phyloP scores from a whole-genome alignment of 92 coral and sea anemone genomes.

The Paragorgia papillata region DNA sequence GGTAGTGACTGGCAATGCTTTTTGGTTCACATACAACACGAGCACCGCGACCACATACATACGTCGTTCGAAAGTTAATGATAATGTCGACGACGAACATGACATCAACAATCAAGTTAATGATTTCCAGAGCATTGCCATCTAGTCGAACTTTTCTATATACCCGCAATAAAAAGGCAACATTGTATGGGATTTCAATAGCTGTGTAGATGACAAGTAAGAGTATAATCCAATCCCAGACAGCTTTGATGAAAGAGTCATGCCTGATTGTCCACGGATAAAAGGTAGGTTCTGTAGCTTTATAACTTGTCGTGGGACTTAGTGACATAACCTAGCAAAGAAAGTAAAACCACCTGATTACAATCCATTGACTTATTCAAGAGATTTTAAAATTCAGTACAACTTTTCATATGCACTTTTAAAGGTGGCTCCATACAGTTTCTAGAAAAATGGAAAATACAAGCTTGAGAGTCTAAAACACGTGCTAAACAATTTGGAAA shows the following conservation, averaged over 20 bases:
- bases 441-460: no score
- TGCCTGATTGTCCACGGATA: conserved; percentile 86
- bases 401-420: no score
- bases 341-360: neutral
- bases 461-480: no score
- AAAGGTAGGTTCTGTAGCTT: conserved; percentile 67
- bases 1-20: conserved; percentile 83
- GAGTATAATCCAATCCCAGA: conserved; percentile 96
- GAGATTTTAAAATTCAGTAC: no score
- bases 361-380: no score
- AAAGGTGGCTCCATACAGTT: no score
- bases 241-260: conserved; percentile 94
- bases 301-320: conserved; percentile 71
- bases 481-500: no score
- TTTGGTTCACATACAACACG: conserved; percentile 74
- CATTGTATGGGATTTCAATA: conserved; percentile 93
- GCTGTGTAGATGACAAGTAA: conserved; percentile 90
- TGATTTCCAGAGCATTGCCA: conserved; percentile 53
- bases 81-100: conserved; percentile 90
- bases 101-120: conserved; percentile 80
- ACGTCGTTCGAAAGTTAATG: conserved; percentile 93
- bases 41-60: conserved; percentile 60
- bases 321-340: conserved; percentile 89
- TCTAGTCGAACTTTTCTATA: conserved; percentile 29
- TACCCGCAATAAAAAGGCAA: conserved; percentile 68